Evolutionary conservation across 2,888 invertebrate genomes (phyloP).

Genomic region (Keiferia lycopersicella): DNA sequence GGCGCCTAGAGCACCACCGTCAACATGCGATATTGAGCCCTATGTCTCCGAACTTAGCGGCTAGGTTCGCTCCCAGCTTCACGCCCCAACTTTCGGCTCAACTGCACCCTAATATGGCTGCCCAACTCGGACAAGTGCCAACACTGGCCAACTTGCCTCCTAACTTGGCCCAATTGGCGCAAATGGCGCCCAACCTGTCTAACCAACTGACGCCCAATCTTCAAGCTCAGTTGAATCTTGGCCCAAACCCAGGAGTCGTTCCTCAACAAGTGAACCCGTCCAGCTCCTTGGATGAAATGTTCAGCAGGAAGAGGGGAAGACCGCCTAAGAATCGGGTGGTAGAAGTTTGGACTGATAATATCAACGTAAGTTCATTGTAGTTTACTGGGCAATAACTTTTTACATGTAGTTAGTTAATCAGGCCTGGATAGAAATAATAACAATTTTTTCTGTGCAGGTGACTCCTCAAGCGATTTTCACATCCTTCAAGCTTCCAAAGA

Average conservation of each 20-base stretch:
- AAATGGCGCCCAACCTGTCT: constrained; percentile 71
- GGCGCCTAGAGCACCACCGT: constrained; percentile 91
- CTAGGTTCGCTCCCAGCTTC: constrained; percentile 81
- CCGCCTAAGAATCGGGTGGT: constrained; percentile 98
- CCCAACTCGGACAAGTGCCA: constrained; percentile 72
- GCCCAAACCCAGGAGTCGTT: constrained; percentile 60
- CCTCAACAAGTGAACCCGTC: constrained; percentile 76
- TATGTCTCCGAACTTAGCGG: constrained; percentile 80
- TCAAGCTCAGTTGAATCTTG: constrained; percentile 70
- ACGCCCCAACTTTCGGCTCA: constrained; percentile 73
- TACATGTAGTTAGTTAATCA: not conserved
- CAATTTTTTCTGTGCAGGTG: constrained; percentile 60
- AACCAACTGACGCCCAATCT: constrained; percentile 70
- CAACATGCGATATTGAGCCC: constrained; percentile 89
- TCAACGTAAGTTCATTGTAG: constrained; percentile 64
- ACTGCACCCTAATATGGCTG: constrained; percentile 75
- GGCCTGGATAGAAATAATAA: too few species aligned
- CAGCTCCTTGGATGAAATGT: constrained; percentile 94
- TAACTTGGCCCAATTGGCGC: constrained; percentile 71
- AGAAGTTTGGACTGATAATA: constrained; percentile 93
- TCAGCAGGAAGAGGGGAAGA: constrained; percentile 94
- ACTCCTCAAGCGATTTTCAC: constrained; percentile 96
- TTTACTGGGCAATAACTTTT: not conserved
- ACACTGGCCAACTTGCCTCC: constrained; percentile 67
- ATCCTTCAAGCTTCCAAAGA: constrained; percentile 94